Evolutionary conservation across 1,140 invertebrate species (phyloP), one percentile per base, ranked within the genome.

Genomic region (Diachasma alloeum): DNA sequence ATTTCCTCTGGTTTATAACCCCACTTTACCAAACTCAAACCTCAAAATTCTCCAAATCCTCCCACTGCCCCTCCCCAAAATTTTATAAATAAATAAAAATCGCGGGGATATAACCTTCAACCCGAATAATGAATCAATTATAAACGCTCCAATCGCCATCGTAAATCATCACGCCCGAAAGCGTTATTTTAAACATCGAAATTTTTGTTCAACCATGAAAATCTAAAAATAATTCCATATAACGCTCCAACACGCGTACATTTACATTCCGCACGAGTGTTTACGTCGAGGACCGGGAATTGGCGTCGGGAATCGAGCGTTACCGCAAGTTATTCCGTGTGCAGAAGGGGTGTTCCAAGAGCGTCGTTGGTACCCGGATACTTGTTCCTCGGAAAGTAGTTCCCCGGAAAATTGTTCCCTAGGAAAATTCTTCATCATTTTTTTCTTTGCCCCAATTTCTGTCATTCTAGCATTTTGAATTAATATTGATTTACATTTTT

Each of bases 1-100:
- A 39, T 79, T 81, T 81, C 80, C 70, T 83, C 77, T 26, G 76
- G 79, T 83, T 84, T 84, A 84, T 83, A 4, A 31, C 59, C 24
- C 4, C 59, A 63, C 22, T 59, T 59, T 59, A 59, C 53, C 17
- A 59, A 22, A 22, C 53, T 4, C 53, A 1, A 59, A 22, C 9
- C n/a, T 59, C n/a, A 59, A 31, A 31, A 31, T 31, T 31, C 31
- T 31, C 6, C 31, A 2, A 59, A 59, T 4, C 2, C 17, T 59
- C 5, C 9, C 22, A 9, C 17, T 59, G 13, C 0, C 13, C 53
- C 3, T 22, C 17, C 17, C 53, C 3, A 19, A 4, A 42, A 42
- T 56, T 13, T n/a, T 56, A 8, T 56, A 17, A 56, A 56, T 56
- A 56, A 56, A 56, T 19, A 56, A 19, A 19, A 31, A 31, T 31